Base-by-base conservation (phyloP, 2,113 vertebrate genomes). In the Pseudorectes ferrugineus region DNA sequence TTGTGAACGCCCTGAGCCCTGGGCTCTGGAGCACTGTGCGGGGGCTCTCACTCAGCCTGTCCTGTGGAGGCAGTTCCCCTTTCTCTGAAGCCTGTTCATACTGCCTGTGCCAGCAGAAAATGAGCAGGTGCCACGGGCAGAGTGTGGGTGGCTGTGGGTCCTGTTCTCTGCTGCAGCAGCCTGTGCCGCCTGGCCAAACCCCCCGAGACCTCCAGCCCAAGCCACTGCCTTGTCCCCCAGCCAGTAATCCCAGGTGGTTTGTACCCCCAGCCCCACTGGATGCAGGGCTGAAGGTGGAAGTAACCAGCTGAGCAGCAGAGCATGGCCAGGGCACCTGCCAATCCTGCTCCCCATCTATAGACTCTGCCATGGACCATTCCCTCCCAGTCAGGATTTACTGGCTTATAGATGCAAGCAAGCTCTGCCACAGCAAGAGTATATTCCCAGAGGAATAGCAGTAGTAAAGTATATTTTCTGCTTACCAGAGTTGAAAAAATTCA, bases 21-120 rank as follows among this genome's bases (percentile, higher is more conserved):
- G 46, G 10, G 26, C 46, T 40, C 31, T 23, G 31, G 45, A 17
- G 45, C 5, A 4, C 12, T 4, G 0, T 42, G 2, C 0, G 1
- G 31, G 19, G 16, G 19, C 76, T 65, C 66, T 57, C 48, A 16
- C 65, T 21, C 61, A 59, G 40, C 46, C 74, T 65, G 40, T 65
- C 43, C 66, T 28, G 21, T 15, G 31, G 71, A 49, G 68, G 36
- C 14, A 6, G 10, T 66, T 75, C 66, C n/a, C 57, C 58, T 63
- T 89, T 51, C 46, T 29, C 25, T 40, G 55, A 11, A 63, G 58
- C 31, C 71, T 2, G 0, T 25, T 36, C 5, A 2, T 5, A 6
- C 14, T 43, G 28, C 21, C 42, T 1, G 0, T 52, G 81, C 23
- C 58, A 45, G 36, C n/a, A 12, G 49, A 22, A 71, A 23, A 40